Percentiles rank a stretch among this genome's conserved stretches.
Evolutionary conservation across 2,797 vertebrate species (phyloP).

Genomic region (Enteromius fasciolatus): DNA sequence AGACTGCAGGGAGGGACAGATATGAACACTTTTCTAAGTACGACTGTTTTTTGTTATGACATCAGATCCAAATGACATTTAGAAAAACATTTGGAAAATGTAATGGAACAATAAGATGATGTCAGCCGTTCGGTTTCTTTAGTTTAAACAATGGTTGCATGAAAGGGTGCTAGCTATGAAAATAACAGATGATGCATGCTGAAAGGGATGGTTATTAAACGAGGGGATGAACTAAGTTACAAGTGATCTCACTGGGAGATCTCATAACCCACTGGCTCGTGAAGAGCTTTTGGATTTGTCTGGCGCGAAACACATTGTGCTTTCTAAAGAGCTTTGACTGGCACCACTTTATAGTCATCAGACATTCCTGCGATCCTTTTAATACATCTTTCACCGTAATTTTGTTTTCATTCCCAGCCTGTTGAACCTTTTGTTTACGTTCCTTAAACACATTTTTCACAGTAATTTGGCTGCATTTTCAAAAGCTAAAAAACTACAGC

Average conservation of each 20-base stretch:
- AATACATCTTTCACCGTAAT: not conserved
- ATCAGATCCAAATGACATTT: constrained; percentile 6
- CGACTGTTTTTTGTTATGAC: not conserved
- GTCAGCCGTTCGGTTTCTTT: constrained; percentile 15
- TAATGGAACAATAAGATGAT: not conserved
- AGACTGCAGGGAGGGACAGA: constrained; percentile 76
- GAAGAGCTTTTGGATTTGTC: constrained; percentile 9
- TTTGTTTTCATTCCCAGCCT: not conserved
- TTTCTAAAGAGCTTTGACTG: constrained; percentile 15
- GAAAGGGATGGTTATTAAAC: constrained; percentile 10
- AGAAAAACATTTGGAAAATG: constrained; percentile 13
- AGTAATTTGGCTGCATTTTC: not conserved
- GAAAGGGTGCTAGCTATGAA: not conserved
- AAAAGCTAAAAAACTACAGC: not conserved
- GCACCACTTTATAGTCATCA: constrained; percentile 3
- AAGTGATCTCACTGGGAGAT: not conserved
- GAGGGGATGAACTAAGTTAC: not conserved
- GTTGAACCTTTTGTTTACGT: not conserved
- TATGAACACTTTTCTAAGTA: constrained; percentile 6
- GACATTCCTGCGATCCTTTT: not conserved
- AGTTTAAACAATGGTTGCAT: constrained; percentile 4
- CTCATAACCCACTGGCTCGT: constrained; percentile 5
- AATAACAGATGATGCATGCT: constrained; percentile 17
- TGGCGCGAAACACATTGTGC: not conserved
- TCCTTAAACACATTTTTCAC: not conserved